Percentiles rank a stretch among this genome's conserved stretches.
Conservation (phyloP, 2,888 invertebrate genomes). For the Galerucella calmariensis region DNA sequence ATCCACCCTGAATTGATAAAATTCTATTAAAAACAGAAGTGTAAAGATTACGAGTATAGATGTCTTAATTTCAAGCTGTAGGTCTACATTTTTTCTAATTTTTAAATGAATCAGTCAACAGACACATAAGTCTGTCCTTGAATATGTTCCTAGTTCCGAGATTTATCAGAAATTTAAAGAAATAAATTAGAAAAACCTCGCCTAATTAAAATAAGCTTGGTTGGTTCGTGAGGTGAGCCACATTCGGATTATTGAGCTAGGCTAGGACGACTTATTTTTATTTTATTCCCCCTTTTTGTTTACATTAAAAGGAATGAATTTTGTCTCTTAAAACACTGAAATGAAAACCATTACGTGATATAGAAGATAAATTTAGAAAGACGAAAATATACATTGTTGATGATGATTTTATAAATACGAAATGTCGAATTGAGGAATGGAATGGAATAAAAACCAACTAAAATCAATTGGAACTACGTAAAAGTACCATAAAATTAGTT, state of each 20-base stretch:
- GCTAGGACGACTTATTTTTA: conserved; percentile 55
- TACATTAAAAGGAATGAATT: conserved; percentile 37
- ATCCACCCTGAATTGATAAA: background rate
- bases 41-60: background rate
- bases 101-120: conserved; percentile 11
- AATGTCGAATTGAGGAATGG: too few species aligned
- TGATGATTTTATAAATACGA: too few species aligned
- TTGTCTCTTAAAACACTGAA: background rate
- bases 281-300: conserved; percentile 51
- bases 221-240: conserved; percentile 53
- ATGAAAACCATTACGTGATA: conserved; percentile 4
- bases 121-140: conserved; percentile 47
- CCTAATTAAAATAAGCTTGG: conserved; percentile 59
- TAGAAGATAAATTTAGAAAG: conserved; percentile 1
- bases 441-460: too few species aligned
- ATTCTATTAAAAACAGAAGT: background rate
- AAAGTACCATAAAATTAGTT: too few species aligned
- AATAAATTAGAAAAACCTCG: conserved; percentile 58
- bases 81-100: background rate
- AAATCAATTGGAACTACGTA: too few species aligned
- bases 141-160: conserved; percentile 39
- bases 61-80: background rate
- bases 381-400: background rate
- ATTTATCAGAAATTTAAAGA: conserved; percentile 55
- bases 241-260: conserved; percentile 53